These are phyloP conservation scores for Drosophila tristis DNA, from an alignment of 1,140 invertebrate genomes.

Conservation along the genomic window DNA sequence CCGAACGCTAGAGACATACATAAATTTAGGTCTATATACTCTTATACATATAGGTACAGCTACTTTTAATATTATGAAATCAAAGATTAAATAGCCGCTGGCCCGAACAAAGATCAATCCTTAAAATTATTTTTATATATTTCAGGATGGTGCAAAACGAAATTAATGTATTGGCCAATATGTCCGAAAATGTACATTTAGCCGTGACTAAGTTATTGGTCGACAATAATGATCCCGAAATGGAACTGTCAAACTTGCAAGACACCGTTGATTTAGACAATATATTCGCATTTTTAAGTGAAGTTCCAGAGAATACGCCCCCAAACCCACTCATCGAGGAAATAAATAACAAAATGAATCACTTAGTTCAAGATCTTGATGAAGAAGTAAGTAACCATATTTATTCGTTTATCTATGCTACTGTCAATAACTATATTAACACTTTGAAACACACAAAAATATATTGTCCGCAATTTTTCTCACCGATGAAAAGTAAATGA, in stretches of 20 bases:
- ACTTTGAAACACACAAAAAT: too few relatives aligned
- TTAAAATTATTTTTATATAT: conserved; percentile 30
- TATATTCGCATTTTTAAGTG: conserved; percentile 95
- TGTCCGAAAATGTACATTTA: conserved; percentile 91
- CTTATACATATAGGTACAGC: too few relatives aligned
- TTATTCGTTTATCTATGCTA: neutral
- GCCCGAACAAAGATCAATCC: too few relatives aligned
- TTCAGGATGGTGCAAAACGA: conserved; percentile 90
- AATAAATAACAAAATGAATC: conserved; percentile 93
- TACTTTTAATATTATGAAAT: too few relatives aligned
- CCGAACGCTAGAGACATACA: too few relatives aligned
- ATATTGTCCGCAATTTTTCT: too few relatives aligned
- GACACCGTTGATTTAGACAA: conserved; percentile 96
- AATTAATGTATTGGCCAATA: conserved; percentile 89
- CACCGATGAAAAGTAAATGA: too few relatives aligned
- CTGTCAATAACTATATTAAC: neutral
- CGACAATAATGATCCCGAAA: conserved; percentile 13
- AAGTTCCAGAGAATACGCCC: conserved; percentile 87
- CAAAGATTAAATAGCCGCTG: too few relatives aligned
- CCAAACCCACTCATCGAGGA: conserved; percentile 90
- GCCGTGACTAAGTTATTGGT: conserved; percentile 82
- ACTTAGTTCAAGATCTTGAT: conserved; percentile 91
- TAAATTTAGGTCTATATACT: too few relatives aligned
- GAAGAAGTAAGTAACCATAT: conserved; percentile 85
- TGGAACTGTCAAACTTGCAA: conserved; percentile 63